These are phyloP conservation scores for Sphaerodactylus townsendi DNA, from an alignment of 2,113 vertebrate genomes.

Conservation along the genomic window DNA sequence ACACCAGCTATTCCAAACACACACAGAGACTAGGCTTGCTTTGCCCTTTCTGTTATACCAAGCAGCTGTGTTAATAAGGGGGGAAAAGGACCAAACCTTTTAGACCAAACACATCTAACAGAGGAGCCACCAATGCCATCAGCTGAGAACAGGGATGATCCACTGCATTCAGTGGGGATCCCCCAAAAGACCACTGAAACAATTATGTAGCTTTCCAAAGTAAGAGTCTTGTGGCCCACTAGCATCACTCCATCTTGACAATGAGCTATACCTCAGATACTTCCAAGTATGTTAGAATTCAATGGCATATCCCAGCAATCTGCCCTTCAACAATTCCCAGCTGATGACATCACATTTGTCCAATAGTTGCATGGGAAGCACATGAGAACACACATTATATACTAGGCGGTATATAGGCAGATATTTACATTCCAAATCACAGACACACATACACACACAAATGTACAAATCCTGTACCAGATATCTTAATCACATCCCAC, in stretches of 20 bases:
- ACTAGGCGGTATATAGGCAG: slow-evolving; percentile 13
- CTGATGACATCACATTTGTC: slow-evolving; percentile 1
- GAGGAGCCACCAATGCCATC: slow-evolving; percentile 16
- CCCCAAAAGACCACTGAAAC: not conserved
- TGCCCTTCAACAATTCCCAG: not conserved
- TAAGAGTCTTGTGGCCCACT: fast-evolving
- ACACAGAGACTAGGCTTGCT: slow-evolving; percentile 47
- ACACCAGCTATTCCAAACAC: slow-evolving; percentile 71
- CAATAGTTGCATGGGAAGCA: not conserved
- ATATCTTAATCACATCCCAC: not conserved
- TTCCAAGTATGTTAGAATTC: not conserved
- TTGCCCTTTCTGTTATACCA: slow-evolving; percentile 31
- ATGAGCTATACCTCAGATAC: fast-evolving
- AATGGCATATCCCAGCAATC: not conserved
- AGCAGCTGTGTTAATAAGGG: not conserved
- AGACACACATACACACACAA: slow-evolving; percentile 15
- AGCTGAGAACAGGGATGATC: slow-evolving; percentile 15
- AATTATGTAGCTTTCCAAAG: not conserved
- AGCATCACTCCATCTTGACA: not conserved
- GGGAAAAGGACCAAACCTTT: slow-evolving; percentile 38
- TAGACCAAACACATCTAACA: slow-evolving; percentile 22
- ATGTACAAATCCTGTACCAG: fast-evolving
- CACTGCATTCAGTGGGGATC: not conserved
- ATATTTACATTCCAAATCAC: slow-evolving; percentile 34
- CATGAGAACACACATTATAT: slow-evolving; percentile 13